Percentiles rank a stretch among this genome's conserved stretches.
phyloP scores from a whole-genome alignment of 2,888 invertebrate species.

The Eristalinus sepulchralis region DNA sequence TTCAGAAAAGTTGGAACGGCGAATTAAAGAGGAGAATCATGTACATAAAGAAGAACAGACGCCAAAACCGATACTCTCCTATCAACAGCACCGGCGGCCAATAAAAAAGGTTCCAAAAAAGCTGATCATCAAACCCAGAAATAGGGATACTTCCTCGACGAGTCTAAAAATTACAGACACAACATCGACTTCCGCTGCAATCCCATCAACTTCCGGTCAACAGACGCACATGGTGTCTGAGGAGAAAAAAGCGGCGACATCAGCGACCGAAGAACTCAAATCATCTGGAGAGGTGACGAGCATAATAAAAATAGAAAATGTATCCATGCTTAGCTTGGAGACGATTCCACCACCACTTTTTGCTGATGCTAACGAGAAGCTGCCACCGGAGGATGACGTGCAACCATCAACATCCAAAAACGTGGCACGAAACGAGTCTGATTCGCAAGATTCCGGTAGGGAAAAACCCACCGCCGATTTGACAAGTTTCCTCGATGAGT shows the following conservation, averaged over 20 bases:
- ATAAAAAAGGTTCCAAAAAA: conserved; percentile 76
- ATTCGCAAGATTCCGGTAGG: not conserved
- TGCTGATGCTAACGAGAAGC: conserved; percentile 49
- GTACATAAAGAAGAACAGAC: conserved; percentile 8
- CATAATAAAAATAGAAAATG: conserved; percentile 41
- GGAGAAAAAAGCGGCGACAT: conserved; percentile 42
- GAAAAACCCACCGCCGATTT: conserved; percentile 54
- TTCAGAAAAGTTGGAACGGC: conserved; percentile 1
- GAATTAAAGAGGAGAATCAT: conserved; percentile 11
- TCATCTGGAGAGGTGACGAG: conserved; percentile 8
- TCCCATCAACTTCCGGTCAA: conserved; percentile 61
- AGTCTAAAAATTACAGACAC: not conserved
- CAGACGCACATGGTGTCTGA: conserved; percentile 47
- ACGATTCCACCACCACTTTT: conserved; percentile 37
- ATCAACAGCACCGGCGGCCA: conserved; percentile 62
- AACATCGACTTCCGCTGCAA: conserved; percentile 68
- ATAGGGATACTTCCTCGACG: conserved; percentile 33
- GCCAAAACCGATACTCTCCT: not conserved
- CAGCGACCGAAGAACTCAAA: conserved; percentile 10
- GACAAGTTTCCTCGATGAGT: conserved; percentile 53
- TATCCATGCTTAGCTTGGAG: not conserved
- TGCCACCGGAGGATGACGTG: conserved; percentile 52
- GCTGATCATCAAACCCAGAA: conserved; percentile 80
- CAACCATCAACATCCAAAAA: conserved; percentile 48
- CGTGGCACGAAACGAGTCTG: not conserved